A percentile compares a stretch with the other conserved stretches of the same genome.
These are phyloP conservation scores for Bubo bubo DNA, from an alignment of 2,113 vertebrate species.

Conservation along the genomic window DNA sequence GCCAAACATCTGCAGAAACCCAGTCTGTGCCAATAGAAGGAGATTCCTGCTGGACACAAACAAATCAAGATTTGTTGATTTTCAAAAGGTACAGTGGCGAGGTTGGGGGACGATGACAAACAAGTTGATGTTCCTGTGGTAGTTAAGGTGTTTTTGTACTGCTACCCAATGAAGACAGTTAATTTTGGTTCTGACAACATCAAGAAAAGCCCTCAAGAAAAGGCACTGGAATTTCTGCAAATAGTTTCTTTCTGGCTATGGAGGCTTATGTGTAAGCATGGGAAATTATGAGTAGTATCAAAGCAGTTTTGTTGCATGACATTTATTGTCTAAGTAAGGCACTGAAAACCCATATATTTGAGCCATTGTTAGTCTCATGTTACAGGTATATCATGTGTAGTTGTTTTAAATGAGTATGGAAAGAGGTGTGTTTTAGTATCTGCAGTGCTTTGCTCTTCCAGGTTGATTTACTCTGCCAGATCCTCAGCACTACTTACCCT, in stretches of 20 bases:
- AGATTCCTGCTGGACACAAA: slow-evolving; percentile 97
- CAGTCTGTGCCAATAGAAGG: slow-evolving; percentile 93
- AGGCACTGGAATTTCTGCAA: background rate
- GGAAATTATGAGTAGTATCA: background rate
- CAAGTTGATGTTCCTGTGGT: background rate
- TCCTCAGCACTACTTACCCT: background rate
- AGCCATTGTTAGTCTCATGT: background rate
- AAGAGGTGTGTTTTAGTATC: background rate
- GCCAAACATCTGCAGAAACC: slow-evolving; percentile 95
- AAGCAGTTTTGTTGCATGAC: background rate
- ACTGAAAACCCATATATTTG: fast-evolving
- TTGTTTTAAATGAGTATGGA: background rate
- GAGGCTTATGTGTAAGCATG: background rate
- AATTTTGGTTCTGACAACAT: background rate
- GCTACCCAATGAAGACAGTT: fast-evolving
- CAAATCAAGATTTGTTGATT: slow-evolving; percentile 97
- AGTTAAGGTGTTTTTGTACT: background rate
- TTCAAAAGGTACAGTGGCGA: slow-evolving; percentile 87
- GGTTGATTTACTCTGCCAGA: background rate
- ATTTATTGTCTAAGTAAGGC: background rate
- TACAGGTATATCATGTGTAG: background rate
- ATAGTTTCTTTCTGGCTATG: background rate
- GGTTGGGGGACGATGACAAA: fast-evolving
- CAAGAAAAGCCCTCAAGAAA: background rate
- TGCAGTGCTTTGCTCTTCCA: background rate